These are phyloP conservation scores for Drosophila fungiperda DNA, from an alignment of 2,888 invertebrate species.

Conservation along the genomic window DNA sequence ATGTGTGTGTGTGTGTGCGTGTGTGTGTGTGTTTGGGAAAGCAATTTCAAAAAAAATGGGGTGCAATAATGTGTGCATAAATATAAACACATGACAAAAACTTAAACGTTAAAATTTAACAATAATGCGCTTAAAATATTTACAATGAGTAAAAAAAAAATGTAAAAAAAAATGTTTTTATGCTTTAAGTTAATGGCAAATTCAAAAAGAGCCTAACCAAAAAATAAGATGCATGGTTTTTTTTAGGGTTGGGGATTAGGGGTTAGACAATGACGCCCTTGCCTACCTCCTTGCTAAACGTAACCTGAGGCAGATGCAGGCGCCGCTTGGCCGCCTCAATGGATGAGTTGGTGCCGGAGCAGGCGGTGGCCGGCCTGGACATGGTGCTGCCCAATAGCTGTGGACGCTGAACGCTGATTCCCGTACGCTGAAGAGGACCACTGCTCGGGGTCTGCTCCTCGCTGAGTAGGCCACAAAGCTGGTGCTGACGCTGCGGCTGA, in stretches of 20 bases:
- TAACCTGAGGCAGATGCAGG: conserved; percentile 92
- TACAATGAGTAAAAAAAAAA: conserved; percentile 48
- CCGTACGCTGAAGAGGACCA: conserved; percentile 63
- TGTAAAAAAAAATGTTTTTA: background rate
- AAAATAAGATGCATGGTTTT: conserved; percentile 14
- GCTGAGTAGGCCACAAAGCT: conserved; percentile 27
- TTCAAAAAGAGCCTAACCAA: conserved; percentile 37
- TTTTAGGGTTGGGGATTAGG: background rate
- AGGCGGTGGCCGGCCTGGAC: conserved; percentile 89
- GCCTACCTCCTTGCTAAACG: conserved; percentile 96
- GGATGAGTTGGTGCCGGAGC: conserved; percentile 88
- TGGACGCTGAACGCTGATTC: conserved; percentile 54
- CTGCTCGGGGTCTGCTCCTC: conserved; percentile 31
- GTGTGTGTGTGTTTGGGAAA: background rate
- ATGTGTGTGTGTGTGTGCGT: background rate
- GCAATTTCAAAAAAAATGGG: conserved; percentile 20
- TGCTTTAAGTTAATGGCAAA: conserved; percentile 29
- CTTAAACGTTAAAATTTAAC: conserved; percentile 66
- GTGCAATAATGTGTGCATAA: conserved; percentile 35
- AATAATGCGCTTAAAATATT: conserved; percentile 54
- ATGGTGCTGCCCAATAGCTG: conserved; percentile 63
- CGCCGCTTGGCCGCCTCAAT: conserved; percentile 87
- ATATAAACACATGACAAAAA: conserved; percentile 17
- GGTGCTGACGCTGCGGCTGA: conserved; percentile 19
- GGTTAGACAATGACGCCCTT: conserved; percentile 91